A percentile compares a stretch with the other conserved stretches of the same genome.
Conservation (phyloP, 2,113 vertebrate species). For the Petromus typicus region DNA sequence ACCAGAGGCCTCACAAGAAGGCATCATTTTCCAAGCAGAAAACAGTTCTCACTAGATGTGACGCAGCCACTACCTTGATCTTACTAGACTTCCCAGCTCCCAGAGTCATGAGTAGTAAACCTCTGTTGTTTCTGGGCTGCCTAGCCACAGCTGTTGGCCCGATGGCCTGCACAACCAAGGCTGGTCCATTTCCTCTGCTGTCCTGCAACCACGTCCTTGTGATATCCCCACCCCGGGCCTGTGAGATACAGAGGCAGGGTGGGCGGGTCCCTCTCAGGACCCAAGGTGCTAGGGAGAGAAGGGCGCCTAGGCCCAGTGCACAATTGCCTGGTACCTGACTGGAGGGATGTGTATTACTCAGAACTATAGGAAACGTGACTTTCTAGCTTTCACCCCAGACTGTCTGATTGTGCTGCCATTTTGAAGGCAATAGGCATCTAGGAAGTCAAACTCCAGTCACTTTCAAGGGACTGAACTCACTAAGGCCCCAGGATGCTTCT, state of each 20-base stretch:
- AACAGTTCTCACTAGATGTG: too few species aligned
- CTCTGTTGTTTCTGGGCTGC: neutral
- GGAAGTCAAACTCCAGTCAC: neutral
- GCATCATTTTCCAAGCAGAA: neutral
- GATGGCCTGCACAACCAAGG: too few species aligned
- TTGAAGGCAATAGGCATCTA: neutral
- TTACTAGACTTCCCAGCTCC: neutral
- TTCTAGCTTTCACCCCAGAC: neutral
- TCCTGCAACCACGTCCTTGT: neutral
- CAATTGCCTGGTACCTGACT: neutral
- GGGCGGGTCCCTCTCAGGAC: accelerated
- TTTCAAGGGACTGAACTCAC: neutral
- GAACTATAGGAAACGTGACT: neutral
- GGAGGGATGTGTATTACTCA: neutral
- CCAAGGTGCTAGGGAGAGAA: accelerated
- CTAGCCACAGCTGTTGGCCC: too few species aligned
- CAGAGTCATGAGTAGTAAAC: neutral
- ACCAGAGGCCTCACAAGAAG: neutral
- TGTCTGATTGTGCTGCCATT: neutral
- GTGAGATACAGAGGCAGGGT: too few species aligned
- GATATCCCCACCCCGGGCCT: too few species aligned
- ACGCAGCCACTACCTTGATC: neutral
- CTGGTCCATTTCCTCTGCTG: neutral
- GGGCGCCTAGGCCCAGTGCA: neutral
- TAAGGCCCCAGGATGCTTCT: too few species aligned